Evolutionary conservation across 2,113 vertebrate genomes (phyloP), one percentile per base, ranked within the genome.

Genomic region (Hemibagrus wyckioides): DNA sequence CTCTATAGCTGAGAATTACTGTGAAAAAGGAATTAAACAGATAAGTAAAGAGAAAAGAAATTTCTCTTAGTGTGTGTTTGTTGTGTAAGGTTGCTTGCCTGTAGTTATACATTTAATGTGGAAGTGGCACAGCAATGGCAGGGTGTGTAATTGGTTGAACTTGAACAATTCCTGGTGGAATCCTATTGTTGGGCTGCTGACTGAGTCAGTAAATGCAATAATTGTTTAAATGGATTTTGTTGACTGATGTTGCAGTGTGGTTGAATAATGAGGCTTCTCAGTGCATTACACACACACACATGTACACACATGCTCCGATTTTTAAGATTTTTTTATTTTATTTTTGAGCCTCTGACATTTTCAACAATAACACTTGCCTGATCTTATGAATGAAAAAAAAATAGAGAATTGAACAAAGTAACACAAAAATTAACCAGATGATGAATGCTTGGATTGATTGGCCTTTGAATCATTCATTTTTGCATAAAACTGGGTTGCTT

Each of bases 31-130:
- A n/a, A n/a, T n/a, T n/a, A n/a, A n/a, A n/a, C n/a, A n/a, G n/a
- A n/a, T n/a, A n/a, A n/a, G n/a, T n/a, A n/a, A n/a, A n/a, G 59
- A 69, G 25, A 17, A 65, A 28, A 6, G 13, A 1, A 56, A 39
- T 5, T 39, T n/a, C 5, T 33, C 25, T 56, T 50, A 4, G 15
- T 65, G 57, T 41, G 44, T 81, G 54, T 81, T 21, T 81, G 54
- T 59, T 36, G 75, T 75, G 15, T 9, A 59, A 59, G 69, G 52
- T 39, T 75, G 69, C 13, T n/a, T 71, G 36, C 52, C 39, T 54
- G 28, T 75, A 44, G 33, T 83, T 48, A 83, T 65, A 50, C 28
- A 52, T 84, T 84, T 84, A 17, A 23, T 25, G 21, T 75, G 30
- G 25, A 19, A 17, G 69, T 48, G 44, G 10, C 14, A 6, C 33